phyloP scores from a whole-genome alignment of 2,888 invertebrate species.

The Calameuta idolon region DNA sequence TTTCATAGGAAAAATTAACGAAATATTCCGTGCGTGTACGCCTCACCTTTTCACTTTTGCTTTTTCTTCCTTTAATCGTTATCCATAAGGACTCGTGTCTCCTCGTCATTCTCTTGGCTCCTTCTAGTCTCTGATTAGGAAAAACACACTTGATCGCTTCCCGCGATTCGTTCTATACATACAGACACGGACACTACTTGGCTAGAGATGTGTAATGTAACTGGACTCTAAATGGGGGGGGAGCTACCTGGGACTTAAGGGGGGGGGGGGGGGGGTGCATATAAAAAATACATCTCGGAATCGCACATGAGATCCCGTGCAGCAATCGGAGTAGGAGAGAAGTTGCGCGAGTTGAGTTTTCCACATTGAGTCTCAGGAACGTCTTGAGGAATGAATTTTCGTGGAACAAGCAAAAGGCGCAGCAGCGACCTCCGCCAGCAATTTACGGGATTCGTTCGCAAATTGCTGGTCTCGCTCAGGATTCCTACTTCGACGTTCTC shows the following conservation, averaged over 20 bases:
- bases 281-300: not conserved
- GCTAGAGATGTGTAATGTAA: too few relatives aligned
- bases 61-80: too few relatives aligned
- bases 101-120: not conserved
- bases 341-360: too few relatives aligned
- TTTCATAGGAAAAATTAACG: too few relatives aligned
- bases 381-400: not conserved
- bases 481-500: constrained; percentile 35
- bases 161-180: too few relatives aligned
- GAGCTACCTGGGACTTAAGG: not conserved
- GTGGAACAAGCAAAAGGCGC: not conserved
- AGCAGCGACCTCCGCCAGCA: constrained; percentile 25
- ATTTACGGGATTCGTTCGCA: constrained; percentile 44
- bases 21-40: too few relatives aligned
- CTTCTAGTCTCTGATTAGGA: not conserved
- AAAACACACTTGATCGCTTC: too few relatives aligned
- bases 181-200: too few relatives aligned
- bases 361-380: too few relatives aligned
- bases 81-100: not conserved
- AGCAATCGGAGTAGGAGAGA: not conserved
- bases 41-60: too few relatives aligned
- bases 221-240: too few relatives aligned
- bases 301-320: not conserved
- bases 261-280: not conserved
- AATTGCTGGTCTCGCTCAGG: constrained; percentile 38